Evolutionary conservation across 2,888 invertebrate species (phyloP), one percentile per base, ranked within the genome.

Genomic region (Stegophylla sp.): DNA sequence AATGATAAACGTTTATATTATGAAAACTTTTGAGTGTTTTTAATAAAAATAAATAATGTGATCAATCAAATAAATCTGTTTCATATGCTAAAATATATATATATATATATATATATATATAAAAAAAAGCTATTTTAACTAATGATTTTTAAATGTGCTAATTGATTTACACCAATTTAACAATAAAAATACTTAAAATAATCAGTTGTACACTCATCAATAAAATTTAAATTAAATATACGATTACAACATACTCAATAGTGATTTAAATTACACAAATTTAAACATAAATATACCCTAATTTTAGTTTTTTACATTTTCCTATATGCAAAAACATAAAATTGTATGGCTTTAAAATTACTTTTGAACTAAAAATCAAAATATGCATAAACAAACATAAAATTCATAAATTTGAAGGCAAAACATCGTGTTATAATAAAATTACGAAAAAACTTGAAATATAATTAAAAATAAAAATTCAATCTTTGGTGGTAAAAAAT

Each of bases 401-500:
- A 43, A 9, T 17, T 3, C 15, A 41, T 51, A 17, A 75, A 64
- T 12, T 17, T 63, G 1, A 28, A 63, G 20, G 12, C 45, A 77
- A 59, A 43, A 77, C 23, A 5, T 0, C 20, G 20, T 17, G 48
- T 15, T 41, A 17, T 26, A 43, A 41, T 67, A 63, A 26, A 61
- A 17, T 69, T 79, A 23, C 20, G 23, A 15, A 51, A 79, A 61
- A 63, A 51, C 7, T 59, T 20, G 9, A 59, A 63, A 66, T 66
- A 23, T 26, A 76, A 63, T 41, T 51, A 34, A 56, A 77, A 79
- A 45, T 45, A 17, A 71, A 20, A 28, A 51, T 51, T 48, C 23
- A 71, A 71, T 79, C 79, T 79, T 79, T 79, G 79, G 79, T 45
- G 34, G 61, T 59, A 63, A 61, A 34, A 72, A 74, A 74, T 51